These are phyloP conservation scores for Phalacrocorax carbo DNA, from an alignment of 2,113 vertebrate genomes.

Conservation along the genomic window DNA sequence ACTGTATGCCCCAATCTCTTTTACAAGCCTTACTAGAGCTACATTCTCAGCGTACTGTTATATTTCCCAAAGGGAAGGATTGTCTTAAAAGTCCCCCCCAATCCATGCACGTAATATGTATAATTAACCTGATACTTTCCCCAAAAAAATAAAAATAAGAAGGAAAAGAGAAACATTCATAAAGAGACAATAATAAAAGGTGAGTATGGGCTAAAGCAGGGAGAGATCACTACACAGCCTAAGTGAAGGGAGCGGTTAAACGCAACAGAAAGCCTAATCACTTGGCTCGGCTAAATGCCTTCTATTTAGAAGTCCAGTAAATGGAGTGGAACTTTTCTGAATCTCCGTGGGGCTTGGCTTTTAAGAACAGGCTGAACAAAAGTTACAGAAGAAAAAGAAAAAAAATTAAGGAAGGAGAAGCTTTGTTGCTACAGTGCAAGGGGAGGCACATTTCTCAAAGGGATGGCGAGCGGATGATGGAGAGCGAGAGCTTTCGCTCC, in stretches of 20 bases:
- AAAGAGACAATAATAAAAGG: neutral
- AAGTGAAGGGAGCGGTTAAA: neutral
- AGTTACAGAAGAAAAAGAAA: neutral
- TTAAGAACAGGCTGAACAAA: constrained; percentile 30
- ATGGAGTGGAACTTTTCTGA: constrained; percentile 51
- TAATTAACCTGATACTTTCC: neutral
- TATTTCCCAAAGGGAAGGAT: constrained; percentile 48
- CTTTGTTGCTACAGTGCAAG: neutral
- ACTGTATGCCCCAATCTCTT: constrained; percentile 66
- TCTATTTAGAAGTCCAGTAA: constrained; percentile 51
- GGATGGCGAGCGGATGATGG: neutral
- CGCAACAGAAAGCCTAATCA: constrained; percentile 6
- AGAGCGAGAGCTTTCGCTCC: neutral
- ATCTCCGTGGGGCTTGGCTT: neutral
- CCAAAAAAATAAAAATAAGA: neutral
- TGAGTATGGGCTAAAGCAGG: neutral
- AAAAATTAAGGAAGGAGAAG: neutral
- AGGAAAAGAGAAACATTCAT: neutral
- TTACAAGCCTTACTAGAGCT: constrained; percentile 43
- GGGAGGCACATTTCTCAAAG: constrained; percentile 1
- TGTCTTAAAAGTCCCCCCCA: neutral
- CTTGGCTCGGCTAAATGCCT: constrained; percentile 10
- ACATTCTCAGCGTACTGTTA: neutral
- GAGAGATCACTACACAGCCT: neutral
- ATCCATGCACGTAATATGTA: neutral